phyloP scores from a whole-genome alignment of 2,113 vertebrate genomes.

The Tragulus kanchil region DNA sequence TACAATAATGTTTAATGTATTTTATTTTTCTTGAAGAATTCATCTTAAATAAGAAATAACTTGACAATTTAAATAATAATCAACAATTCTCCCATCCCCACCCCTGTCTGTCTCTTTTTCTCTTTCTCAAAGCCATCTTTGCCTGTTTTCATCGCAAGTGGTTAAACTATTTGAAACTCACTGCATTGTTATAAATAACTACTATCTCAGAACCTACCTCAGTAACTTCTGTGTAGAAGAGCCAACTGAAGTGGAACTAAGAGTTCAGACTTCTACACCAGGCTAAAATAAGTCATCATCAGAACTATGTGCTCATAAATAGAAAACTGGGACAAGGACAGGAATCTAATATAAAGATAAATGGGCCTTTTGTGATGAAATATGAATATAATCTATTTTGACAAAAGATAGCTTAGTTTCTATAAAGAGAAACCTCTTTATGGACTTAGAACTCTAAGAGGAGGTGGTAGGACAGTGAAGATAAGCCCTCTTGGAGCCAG shows the following conservation, averaged over 20 bases:
- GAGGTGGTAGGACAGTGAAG: background rate
- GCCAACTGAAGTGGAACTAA: background rate
- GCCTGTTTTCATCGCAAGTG: conserved; percentile 10
- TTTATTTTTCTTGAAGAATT: conserved; percentile 34
- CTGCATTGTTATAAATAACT: background rate
- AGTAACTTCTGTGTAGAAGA: conserved; percentile 1
- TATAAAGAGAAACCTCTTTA: background rate
- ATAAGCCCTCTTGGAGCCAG: background rate
- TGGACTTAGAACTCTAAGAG: background rate
- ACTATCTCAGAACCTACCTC: background rate
- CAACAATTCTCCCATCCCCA: background rate
- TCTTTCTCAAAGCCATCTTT: background rate
- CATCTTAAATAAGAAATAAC: conserved; percentile 23
- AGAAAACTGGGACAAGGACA: background rate
- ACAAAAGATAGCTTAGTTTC: conserved; percentile 1
- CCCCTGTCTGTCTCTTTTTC: background rate
- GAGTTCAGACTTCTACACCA: background rate
- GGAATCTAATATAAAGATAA: background rate
- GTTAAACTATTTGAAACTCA: background rate
- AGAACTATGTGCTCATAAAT: background rate
- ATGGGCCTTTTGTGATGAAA: background rate
- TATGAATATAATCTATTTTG: background rate
- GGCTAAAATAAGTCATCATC: background rate
- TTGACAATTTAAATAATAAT: conserved; percentile 6
- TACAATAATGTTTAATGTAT: background rate